Conservation (phyloP, 2,113 vertebrate species). For the Alethe castanea region DNA sequence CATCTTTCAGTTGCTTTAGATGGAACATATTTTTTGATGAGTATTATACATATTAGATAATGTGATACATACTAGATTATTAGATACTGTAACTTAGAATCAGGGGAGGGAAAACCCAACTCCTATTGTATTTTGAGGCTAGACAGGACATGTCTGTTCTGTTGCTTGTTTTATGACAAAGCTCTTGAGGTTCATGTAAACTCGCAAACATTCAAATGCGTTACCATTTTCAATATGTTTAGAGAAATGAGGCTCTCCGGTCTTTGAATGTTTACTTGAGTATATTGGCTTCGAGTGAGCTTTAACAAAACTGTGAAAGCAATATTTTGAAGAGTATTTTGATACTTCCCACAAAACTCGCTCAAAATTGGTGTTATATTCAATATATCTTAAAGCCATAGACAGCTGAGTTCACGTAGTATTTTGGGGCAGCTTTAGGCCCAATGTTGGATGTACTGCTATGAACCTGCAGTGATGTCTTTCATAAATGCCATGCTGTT, state of each 20-base stretch:
- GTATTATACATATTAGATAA: not conserved
- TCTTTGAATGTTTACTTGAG: not conserved
- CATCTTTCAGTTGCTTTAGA: not conserved
- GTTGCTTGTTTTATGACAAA: not conserved
- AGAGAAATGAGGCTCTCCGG: not conserved
- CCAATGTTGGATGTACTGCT: not conserved
- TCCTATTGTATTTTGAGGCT: not conserved
- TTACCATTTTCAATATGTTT: not conserved
- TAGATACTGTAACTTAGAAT: not conserved
- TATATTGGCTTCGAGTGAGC: not conserved
- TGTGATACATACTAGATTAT: not conserved
- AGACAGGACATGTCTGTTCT: not conserved
- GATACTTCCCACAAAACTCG: not conserved
- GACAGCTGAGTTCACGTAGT: not conserved
- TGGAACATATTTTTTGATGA: not conserved
- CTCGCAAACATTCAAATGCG: not conserved
- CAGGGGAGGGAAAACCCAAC: rapidly evolving
- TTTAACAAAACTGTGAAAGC: not conserved
- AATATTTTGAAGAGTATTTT: not conserved
- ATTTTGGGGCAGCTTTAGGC: not conserved
- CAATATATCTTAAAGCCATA: not conserved
- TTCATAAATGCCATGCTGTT: not conserved
- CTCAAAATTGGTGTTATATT: not conserved
- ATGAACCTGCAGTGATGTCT: not conserved
- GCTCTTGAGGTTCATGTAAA: not conserved